Base-by-base conservation (phyloP, 1,140 invertebrate species). In the Palaemon carinicauda region DNA sequence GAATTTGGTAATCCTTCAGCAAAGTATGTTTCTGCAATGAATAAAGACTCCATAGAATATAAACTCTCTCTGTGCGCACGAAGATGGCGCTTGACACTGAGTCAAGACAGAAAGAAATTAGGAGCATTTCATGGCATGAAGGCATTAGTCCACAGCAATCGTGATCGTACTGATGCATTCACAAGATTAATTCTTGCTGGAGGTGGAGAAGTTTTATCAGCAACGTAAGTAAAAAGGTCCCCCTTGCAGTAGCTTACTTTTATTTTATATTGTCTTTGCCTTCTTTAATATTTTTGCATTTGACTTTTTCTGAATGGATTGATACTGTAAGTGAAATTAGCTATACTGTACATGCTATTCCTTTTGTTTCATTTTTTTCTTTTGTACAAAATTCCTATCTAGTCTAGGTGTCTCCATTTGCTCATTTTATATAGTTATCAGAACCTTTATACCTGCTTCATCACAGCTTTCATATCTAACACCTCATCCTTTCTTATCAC, bases 1-100 rank as follows among this genome's bases (percentile, higher is more conserved):
- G 91, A 92, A 81, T 92, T 91, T 91, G 91, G 92, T 5, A 90
- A 90, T 73, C 88, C 90, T 21, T 89, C 87, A 15, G 91, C 89
- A 29, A 65, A 60, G 1, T 82, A 84, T 27, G 4, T 84, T n/a
- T 21, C 88, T 5, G 87, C 87, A 41, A 33, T 87, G 15, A 1
- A 31, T 9, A 71, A 73, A 31, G 88, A 54, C 19, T 80, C 52
- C 33, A 41, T 60, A 21, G 89, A 89, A 1, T 74, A 65, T 2
- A 91, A 90, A 69, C 87, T 92, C 12, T 91, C 91, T n/a, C 69
- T 82, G 7, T 90, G 91, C 31, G 91, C 91, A 29, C 87, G 90
- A 54, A 87, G 90, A 31, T 92, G 92, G 92, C 90, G 92, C 19
- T 33, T 65, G 14, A 65, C 51, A 1, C 21, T 88, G 15, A n/a